A percentile compares a stretch with the other conserved stretches of the same genome.
Evolutionary conservation across 1,140 invertebrate genomes (phyloP).

Genomic region (Hermetia illucens): DNA sequence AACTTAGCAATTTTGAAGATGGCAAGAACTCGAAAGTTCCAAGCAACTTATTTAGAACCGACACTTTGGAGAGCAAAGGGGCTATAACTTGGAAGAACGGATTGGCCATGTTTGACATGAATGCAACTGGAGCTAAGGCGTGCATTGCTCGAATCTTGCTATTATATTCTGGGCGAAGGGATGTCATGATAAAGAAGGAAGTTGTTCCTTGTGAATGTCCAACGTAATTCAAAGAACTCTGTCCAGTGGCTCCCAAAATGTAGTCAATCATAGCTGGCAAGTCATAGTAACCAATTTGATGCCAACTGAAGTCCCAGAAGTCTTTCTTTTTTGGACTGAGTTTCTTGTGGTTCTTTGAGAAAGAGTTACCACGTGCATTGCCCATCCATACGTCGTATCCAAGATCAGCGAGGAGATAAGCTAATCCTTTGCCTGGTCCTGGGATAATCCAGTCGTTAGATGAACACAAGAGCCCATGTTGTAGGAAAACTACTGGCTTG

Average conservation of each 20-base stretch:
- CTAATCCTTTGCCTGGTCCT: conserved; percentile 42
- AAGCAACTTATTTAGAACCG: conserved; percentile 30
- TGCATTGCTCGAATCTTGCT: conserved; percentile 36
- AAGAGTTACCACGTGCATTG: conserved; percentile 58
- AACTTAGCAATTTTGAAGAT: conserved; percentile 27
- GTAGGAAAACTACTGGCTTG: conserved; percentile 29
- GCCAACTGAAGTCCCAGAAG: conserved; percentile 41
- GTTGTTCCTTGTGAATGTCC: conserved; percentile 49
- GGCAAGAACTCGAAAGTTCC: conserved; percentile 40
- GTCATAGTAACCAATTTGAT: conserved; percentile 62
- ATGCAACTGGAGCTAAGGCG: conserved; percentile 40
- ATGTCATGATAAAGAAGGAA: conserved; percentile 35
- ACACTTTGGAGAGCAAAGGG: conserved; percentile 12
- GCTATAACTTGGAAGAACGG: conserved; percentile 22
- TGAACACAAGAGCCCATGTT: conserved; percentile 52
- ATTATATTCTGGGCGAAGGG: conserved; percentile 37
- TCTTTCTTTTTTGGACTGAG: conserved; percentile 31
- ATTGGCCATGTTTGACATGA: conserved; percentile 27
- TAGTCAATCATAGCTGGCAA: conserved; percentile 60
- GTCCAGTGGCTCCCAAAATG: conserved; percentile 37
- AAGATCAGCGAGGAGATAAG: conserved; percentile 33
- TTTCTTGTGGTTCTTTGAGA: conserved; percentile 44
- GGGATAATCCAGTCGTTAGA: conserved; percentile 51
- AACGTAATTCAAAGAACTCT: conserved; percentile 38
- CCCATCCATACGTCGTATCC: conserved; percentile 64